Evolutionary conservation across 2,113 vertebrate genomes (phyloP), one percentile per base, ranked within the genome.

Genomic region (Rousettus leschenaultii): DNA sequence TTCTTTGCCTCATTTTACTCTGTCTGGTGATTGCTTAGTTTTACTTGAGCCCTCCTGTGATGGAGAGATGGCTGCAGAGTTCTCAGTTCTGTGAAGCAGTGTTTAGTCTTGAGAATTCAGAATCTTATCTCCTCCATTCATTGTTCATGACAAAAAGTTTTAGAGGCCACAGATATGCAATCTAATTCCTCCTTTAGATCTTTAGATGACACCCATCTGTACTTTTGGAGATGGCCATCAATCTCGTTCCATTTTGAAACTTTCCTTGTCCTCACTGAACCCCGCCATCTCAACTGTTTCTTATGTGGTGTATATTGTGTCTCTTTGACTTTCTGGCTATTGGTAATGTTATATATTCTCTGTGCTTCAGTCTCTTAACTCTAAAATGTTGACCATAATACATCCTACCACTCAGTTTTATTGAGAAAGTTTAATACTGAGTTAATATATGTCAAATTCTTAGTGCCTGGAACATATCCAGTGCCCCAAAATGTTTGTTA

Each of bases 1-100:
- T 87, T 21, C 13, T 87, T 95, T 73, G n/a, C 18, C 65, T 90
- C 33, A 75, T 75, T 96, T 87, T 85, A 53, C 21, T 86, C 51
- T 90, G 5, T 35, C 45, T 89, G 8, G 15, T 68, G 14, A 24
- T 61, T 68, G 53, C 11, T 19, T 68, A n/a, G 12, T 70, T 96
- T 68, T 87, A 94, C 33, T 61, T 55, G 59, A 92, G 65, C 24
- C 43, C 26, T 38, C 22, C 28, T 82, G 16, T 73, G 33, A 68
- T 92, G 19, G 70, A 38, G 43, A 91, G 38, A 45, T 70, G 94
- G 43, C 48, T 65, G 74, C 35, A 55, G 18, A 74, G 33, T 71
- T 91, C 6, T 30, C 9, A 53, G 55, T 92, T 96, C 24, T 45
- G 45, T 89, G 24, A 95, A 59, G 53, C 21, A 66, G 9, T 61